A percentile compares a stretch with the other conserved stretches of the same genome.
Evolutionary conservation across 2,113 vertebrate genomes (phyloP).

Genomic region (Tragulus kanchil): DNA sequence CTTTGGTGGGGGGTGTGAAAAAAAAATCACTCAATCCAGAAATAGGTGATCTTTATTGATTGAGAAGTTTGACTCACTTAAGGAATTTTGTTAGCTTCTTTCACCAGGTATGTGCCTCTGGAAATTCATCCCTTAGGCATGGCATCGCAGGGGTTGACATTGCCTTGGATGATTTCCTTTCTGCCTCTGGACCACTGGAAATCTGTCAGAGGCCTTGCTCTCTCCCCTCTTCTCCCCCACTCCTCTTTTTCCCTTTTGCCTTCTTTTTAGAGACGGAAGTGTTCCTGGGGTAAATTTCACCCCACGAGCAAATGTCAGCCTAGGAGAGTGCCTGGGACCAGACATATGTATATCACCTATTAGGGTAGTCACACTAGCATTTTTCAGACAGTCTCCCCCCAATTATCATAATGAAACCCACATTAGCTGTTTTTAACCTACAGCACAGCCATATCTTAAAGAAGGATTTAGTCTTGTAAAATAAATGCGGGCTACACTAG

Average conservation of each 20-base stretch:
- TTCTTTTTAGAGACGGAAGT: slow-evolving; percentile 71
- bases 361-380: slow-evolving; percentile 36
- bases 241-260: neutral
- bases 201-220: neutral
- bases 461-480: slow-evolving; percentile 89
- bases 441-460: slow-evolving; percentile 83
- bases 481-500: slow-evolving; percentile 89
- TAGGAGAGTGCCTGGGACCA: slow-evolving; percentile 20
- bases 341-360: neutral
- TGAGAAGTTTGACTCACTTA: neutral
- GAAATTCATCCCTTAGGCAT: neutral
- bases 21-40: neutral
- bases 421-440: slow-evolving; percentile 84
- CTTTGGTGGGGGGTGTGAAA: neutral
- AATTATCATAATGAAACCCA: slow-evolving; percentile 80
- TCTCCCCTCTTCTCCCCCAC: neutral
- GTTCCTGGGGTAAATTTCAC: slow-evolving; percentile 22
- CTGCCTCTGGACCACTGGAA: neutral
- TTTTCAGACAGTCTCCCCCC: slow-evolving; percentile 65
- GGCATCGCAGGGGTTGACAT: neutral
- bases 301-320: neutral
- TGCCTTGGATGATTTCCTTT: neutral
- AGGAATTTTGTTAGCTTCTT: slow-evolving; percentile 62
- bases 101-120: neutral
- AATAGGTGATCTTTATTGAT: neutral